Percentiles rank a stretch among this genome's conserved stretches.
Evolutionary conservation across 2,888 invertebrate genomes (phyloP).

Genomic region (Eupithecia vulgata): DNA sequence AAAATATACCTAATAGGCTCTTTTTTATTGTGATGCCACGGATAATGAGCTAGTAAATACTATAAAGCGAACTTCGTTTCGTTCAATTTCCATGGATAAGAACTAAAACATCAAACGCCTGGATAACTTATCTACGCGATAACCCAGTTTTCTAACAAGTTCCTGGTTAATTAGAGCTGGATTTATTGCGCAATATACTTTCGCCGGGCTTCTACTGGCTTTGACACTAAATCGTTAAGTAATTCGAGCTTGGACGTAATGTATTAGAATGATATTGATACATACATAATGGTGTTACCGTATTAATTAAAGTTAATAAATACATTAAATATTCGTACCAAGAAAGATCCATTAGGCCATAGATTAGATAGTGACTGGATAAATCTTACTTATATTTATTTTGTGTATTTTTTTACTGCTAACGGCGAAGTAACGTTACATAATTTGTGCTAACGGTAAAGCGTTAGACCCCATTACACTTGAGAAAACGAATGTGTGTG

Average conservation of each 20-base stretch:
- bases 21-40: too few species aligned
- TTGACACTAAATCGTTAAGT: constrained; percentile 49
- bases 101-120: constrained; percentile 10
- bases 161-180: constrained; percentile 50
- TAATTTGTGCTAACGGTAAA: too few species aligned
- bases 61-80: neutral
- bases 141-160: constrained; percentile 36
- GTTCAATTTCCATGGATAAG: neutral
- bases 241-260: constrained; percentile 36
- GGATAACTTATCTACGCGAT: constrained; percentile 1
- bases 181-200: constrained; percentile 61
- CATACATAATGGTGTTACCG: too few species aligned
- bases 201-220: constrained; percentile 60
- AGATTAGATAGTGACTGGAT: neutral
- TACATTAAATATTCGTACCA: too few species aligned
- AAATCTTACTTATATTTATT: neutral
- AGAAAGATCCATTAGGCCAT: neutral
- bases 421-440: too few species aligned
- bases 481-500: too few species aligned
- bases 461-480: too few species aligned
- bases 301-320: too few species aligned
- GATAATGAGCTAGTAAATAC: too few species aligned
- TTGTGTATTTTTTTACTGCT: too few species aligned
- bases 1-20: too few species aligned
- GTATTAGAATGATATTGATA: neutral